A percentile compares a stretch with the other conserved stretches of the same genome.
Evolutionary conservation across 37 sponge, comb jelly and placozoan genomes (phyloP).

Genomic region (Aplysina aerophoba): DNA sequence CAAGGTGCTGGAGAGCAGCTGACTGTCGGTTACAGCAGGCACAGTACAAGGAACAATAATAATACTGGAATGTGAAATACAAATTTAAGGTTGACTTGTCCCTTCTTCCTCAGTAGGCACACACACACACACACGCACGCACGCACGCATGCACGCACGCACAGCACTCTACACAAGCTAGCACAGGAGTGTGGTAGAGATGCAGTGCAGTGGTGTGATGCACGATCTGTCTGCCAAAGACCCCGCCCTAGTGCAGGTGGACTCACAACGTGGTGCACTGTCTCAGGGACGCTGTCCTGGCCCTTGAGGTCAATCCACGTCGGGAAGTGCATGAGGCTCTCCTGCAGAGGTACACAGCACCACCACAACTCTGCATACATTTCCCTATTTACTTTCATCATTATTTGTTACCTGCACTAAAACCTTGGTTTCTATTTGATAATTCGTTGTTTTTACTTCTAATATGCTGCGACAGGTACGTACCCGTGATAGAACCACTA

Average conservation of each 20-base stretch:
- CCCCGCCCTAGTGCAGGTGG: not conserved
- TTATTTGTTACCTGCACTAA: too few species aligned
- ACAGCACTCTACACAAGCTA: not conserved
- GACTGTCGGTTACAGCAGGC: not conserved
- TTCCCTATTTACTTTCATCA: not conserved
- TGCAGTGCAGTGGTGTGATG: not conserved
- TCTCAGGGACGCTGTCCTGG: slow-evolving; percentile 92
- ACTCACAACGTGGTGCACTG: slow-evolving; percentile 89
- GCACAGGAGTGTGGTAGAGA: not conserved
- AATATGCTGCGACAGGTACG: too few species aligned
- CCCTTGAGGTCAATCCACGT: slow-evolving; percentile 99
- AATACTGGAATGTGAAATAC: not conserved
- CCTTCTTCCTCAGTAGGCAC: not conserved
- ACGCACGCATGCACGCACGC: too few species aligned
- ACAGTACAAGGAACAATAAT: not conserved
- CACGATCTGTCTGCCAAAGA: not conserved
- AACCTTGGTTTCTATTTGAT: too few species aligned
- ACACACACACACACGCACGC: slow-evolving; percentile 8
- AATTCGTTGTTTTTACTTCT: too few species aligned
- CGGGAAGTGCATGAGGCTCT: slow-evolving; percentile 91
- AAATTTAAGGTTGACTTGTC: too few species aligned
- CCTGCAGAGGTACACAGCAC: slow-evolving; percentile 38
- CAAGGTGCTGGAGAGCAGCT: too few species aligned
- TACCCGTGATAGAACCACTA: too few species aligned
- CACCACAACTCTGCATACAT: not conserved